Base-by-base conservation (phyloP, 2,888 invertebrate species). In the Adelognathus sp. region DNA sequence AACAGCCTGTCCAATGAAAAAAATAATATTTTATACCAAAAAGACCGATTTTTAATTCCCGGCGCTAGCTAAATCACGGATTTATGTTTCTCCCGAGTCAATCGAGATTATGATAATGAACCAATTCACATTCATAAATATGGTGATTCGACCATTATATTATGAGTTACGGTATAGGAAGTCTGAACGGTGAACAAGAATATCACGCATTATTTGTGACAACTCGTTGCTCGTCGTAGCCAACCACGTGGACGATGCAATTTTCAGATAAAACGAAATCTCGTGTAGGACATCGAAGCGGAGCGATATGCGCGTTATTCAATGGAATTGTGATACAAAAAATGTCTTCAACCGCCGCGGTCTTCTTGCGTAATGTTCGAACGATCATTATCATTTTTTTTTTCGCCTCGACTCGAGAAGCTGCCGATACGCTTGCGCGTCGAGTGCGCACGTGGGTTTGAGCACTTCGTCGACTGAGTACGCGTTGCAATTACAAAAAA, bases 341-440 rank as follows among this genome's bases (percentile, higher is more conserved):
- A 64, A 36, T 36, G 18, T 56, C 29, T 63, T 39, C 46, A 29
- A 79, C 70, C 66, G 66, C 24, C 54, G 60, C 54, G 60, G 76
- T 71, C 61, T 66, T 31, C 27, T 79, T 71, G 56, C 41, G 54
- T 60, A 79, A 75, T 66, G 41, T 36, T 46, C 14, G 3, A 71
- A 29, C 61, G 46, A 41, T 73, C 24, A 63, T 56, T 73, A 21
- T n/a, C 11, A 31, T 76, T 69, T 46, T 61, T 54, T 29, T 56
- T 67, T 11, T 3, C 33, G 46, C 24, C 6, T 36, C 50, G 18
- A 18, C 3, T 18, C 18, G 21, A n/a, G 33, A 14, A 52, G 21
- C 36, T n/a, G 11, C 24, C 3, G 14, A 39, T 14, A 36, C 27
- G 39, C 6, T 2, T 2, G 9, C 0, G 46, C 9, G 39, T 39